A percentile compares a stretch with the other conserved stretches of the same genome.
These are phyloP conservation scores for Drosophila buzzatii DNA, from an alignment of 2,888 invertebrate genomes.

Conservation along the genomic window DNA sequence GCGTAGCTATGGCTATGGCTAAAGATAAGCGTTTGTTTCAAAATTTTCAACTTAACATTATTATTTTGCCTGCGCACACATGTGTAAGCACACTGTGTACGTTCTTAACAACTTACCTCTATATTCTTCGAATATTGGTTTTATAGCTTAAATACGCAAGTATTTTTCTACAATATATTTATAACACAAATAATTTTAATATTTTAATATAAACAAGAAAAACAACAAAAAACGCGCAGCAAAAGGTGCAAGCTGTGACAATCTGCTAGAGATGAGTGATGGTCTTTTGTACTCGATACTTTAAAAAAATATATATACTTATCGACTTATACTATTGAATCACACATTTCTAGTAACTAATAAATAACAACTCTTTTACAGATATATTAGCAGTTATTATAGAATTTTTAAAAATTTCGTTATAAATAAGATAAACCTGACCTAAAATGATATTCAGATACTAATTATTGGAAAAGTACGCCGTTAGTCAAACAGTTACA, in stretches of 20 bases:
- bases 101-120: slow-evolving; percentile 56
- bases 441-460: background rate
- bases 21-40: slow-evolving; percentile 47
- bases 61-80: slow-evolving; percentile 12
- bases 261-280: slow-evolving; percentile 21
- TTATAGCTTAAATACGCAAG: slow-evolving; percentile 5
- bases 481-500: background rate
- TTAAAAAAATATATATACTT: background rate
- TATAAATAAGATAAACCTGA: background rate
- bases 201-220: slow-evolving; percentile 62
- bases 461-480: too few relatives aligned
- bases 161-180: slow-evolving; percentile 14
- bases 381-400: background rate
- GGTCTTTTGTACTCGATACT: slow-evolving; percentile 1
- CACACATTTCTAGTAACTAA: background rate
- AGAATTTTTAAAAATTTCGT: background rate
- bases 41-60: slow-evolving; percentile 19
- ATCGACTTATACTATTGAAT: background rate
- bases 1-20: slow-evolving; percentile 20
- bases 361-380: background rate
- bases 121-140: slow-evolving; percentile 12
- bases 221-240: slow-evolving; percentile 66
- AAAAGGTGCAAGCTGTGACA: slow-evolving; percentile 41
- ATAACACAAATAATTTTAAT: slow-evolving; percentile 29
- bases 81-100: background rate